phyloP scores from a whole-genome alignment of 2,888 invertebrate species.

The Plebejus argus region DNA sequence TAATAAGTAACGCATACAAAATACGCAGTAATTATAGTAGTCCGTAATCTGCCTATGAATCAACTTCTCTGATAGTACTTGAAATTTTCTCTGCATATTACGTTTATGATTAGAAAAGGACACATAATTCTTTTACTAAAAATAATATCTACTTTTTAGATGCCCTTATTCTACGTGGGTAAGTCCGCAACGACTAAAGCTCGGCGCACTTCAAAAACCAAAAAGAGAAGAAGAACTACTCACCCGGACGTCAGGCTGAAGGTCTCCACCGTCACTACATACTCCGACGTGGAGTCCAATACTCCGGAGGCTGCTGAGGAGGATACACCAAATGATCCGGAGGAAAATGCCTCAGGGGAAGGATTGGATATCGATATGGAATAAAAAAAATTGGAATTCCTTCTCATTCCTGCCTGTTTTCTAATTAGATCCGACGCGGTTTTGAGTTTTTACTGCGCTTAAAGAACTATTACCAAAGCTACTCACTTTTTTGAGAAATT shows the following conservation, averaged over 20 bases:
- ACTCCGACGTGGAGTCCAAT: not conserved
- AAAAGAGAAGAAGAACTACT: not conserved
- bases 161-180: slow-evolving; percentile 7
- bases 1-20: too few relatives aligned
- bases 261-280: not conserved
- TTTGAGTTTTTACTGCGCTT: too few relatives aligned
- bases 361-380: not conserved
- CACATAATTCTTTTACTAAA: too few relatives aligned
- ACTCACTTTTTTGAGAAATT: too few relatives aligned
- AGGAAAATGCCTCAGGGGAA: not conserved
- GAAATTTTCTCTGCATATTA: too few relatives aligned
- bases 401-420: not conserved
- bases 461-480: too few relatives aligned
- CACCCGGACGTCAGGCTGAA: not conserved
- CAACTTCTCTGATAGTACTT: too few relatives aligned
- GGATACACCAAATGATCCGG: not conserved
- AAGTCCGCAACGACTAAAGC: not conserved
- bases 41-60: too few relatives aligned
- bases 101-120: too few relatives aligned
- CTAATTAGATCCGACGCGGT: too few relatives aligned
- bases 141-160: not conserved
- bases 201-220: not conserved
- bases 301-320: not conserved
- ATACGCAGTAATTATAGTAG: too few relatives aligned
- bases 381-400: not conserved